Evolutionary conservation across 1,140 invertebrate genomes (phyloP).

Genomic region (Armadillidium nasatum): DNA sequence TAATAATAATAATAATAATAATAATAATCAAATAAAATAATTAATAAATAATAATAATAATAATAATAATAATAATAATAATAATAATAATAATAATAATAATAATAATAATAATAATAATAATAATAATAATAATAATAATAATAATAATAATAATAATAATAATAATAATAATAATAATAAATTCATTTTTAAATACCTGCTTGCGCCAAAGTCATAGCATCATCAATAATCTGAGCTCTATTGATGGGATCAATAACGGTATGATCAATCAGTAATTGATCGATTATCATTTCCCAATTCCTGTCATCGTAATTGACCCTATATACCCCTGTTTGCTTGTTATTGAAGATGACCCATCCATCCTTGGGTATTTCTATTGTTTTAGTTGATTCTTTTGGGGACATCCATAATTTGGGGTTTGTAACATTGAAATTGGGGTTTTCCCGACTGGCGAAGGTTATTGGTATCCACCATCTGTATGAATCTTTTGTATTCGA

Average conservation of each 20-base stretch:
- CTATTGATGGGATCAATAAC: conserved; percentile 54
- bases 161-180: too few species aligned
- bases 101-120: too few species aligned
- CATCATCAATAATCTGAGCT: conserved; percentile 71
- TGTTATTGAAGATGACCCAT: conserved; percentile 44
- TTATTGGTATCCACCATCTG: conserved; percentile 42
- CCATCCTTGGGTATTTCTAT: conserved; percentile 34
- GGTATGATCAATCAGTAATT: conserved; percentile 48
- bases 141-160: too few species aligned
- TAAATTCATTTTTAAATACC: conserved; percentile 45
- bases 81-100: too few species aligned
- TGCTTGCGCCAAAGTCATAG: conserved; percentile 72
- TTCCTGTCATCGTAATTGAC: conserved; percentile 57
- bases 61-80: too few species aligned
- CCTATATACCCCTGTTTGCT: conserved; percentile 52
- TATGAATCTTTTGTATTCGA: conserved; percentile 17
- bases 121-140: too few species aligned
- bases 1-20: too few species aligned
- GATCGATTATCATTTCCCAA: conserved; percentile 51
- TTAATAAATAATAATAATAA: too few species aligned
- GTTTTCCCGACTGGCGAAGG: conserved; percentile 29
- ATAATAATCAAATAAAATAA: too few species aligned
- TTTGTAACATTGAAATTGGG: conserved; percentile 38
- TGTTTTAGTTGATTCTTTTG: conserved; percentile 28
- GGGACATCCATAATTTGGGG: conserved; percentile 37